Conservation (phyloP, 2,797 vertebrate genomes). For the Poeciliopsis gracilis region DNA sequence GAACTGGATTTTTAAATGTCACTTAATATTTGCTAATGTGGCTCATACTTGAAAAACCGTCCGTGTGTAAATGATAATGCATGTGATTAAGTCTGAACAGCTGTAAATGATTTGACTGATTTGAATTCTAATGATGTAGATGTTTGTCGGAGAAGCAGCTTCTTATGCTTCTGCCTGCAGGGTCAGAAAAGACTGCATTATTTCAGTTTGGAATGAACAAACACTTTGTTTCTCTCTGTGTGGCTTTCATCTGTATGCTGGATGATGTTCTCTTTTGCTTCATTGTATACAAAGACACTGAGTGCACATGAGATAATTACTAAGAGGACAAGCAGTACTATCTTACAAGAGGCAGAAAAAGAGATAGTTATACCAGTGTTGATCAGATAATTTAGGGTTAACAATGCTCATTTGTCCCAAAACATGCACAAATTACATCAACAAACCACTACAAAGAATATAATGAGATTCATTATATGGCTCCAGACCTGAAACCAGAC, state of each 20-base stretch:
- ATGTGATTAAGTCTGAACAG: constrained; percentile 17
- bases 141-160: background rate
- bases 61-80: constrained; percentile 18
- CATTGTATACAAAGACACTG: background rate
- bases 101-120: constrained; percentile 16
- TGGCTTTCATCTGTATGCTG: background rate
- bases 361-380: background rate
- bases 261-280: background rate
- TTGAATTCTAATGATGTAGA: constrained; percentile 8
- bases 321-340: background rate
- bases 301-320: background rate
- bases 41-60: constrained; percentile 2
- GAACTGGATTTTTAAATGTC: constrained; percentile 12
- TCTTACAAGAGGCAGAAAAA: background rate
- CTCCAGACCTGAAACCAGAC: no score
- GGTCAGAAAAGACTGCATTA: background rate
- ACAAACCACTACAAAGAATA: no score
- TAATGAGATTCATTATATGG: no score
- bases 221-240: background rate
- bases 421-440: background rate
- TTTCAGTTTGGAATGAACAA: background rate
- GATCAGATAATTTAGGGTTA: background rate
- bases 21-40: constrained; percentile 27
- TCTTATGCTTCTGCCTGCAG: background rate
- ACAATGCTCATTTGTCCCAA: background rate